A percentile compares a stretch with the other conserved stretches of the same genome.
phyloP scores from a whole-genome alignment of 2,113 vertebrate species.

The Tautogolabrus adspersus region DNA sequence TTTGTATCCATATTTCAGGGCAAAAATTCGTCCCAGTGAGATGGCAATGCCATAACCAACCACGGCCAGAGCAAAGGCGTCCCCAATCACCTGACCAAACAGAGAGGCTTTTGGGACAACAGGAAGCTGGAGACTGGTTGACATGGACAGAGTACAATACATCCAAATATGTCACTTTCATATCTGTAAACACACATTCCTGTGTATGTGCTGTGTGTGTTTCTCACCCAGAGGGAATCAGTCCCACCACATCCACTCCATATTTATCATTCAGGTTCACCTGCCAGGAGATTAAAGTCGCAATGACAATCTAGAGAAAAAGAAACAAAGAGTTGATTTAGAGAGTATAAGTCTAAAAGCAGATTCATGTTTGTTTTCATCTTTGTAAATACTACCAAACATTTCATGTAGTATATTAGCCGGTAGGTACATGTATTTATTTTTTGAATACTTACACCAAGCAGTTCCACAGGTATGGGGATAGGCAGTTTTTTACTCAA shows the following conservation, averaged over 20 bases:
- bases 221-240: conserved; percentile 91
- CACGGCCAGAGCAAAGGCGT: conserved; percentile 92
- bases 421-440: neutral
- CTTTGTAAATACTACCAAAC: neutral
- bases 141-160: conserved; percentile 7
- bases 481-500: conserved; percentile 85
- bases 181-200: neutral
- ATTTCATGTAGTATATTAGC: too few relatives aligned
- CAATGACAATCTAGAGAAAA: conserved; percentile 85
- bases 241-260: conserved; percentile 87
- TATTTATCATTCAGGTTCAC: conserved; percentile 79
- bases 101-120: conserved; percentile 74
- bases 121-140: conserved; percentile 86
- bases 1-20: conserved; percentile 93
- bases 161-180: neutral
- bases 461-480: conserved; percentile 92
- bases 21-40: conserved; percentile 95
- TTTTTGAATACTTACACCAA: conserved; percentile 83
- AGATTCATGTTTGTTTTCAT: neutral
- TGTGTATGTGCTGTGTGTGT: neutral
- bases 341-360: neutral
- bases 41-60: conserved; percentile 95
- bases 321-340: conserved; percentile 4
- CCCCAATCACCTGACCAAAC: conserved; percentile 86
- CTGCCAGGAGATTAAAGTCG: conserved; percentile 89